phyloP scores from a whole-genome alignment of 2,113 vertebrate genomes.

The Apodemus sylvaticus region DNA sequence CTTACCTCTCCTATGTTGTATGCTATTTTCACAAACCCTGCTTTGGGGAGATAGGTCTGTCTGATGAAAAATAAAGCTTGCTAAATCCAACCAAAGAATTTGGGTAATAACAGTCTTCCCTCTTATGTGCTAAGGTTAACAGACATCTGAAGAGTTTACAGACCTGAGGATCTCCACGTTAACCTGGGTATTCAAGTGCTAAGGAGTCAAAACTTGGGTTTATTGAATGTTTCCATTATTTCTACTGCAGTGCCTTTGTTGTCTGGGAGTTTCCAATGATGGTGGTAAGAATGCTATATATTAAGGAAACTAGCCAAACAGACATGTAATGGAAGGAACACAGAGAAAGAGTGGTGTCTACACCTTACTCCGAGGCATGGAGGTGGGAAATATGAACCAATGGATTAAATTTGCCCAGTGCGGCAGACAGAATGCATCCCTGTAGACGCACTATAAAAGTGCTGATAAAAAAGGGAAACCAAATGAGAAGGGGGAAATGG shows the following conservation, averaged over 20 bases:
- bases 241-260: not conserved
- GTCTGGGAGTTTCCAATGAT: not conserved
- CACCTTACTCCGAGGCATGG: not conserved
- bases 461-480: not conserved
- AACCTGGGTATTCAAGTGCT: not conserved
- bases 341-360: not conserved
- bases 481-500: not conserved
- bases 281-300: constrained; percentile 4
- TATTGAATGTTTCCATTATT: not conserved
- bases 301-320: not conserved
- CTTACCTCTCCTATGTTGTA: not conserved
- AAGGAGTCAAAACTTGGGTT: not conserved
- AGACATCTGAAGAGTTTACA: not conserved
- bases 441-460: not conserved
- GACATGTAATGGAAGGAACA: not conserved
- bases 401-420: not conserved
- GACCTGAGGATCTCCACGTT: not conserved
- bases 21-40: not conserved
- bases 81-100: not conserved
- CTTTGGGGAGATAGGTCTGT: not conserved
- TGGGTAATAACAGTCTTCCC: not conserved
- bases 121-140: not conserved
- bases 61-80: not conserved
- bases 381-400: not conserved
- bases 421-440: not conserved